Base-by-base conservation (phyloP, 2,888 invertebrate species). In the Ypsolopha sequella region DNA sequence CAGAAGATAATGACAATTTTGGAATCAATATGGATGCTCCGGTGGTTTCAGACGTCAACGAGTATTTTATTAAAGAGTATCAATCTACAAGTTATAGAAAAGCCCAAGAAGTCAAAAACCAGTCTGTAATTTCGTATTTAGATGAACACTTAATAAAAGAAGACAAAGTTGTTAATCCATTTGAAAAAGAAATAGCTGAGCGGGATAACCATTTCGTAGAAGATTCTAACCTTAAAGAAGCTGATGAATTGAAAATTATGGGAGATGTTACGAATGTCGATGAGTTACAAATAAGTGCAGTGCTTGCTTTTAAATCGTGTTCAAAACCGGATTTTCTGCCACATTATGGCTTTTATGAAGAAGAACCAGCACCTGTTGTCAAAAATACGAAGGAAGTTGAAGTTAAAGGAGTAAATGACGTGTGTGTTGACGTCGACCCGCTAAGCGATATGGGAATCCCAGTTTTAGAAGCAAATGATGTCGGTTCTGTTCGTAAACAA, bases 401-500 rank as follows among this genome's bases (percentile, higher is more conserved):
- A 35, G 41, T 66, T 10, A 81, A 80, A 63, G 56, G 57, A 1
- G 86, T 84, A 55, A 54, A 70, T 6, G 88, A 88, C 51, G 88
- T 89, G 57, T 86, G 80, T 58, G 81, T 91, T 2, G 91, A 91
- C 63, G 88, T 91, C 10, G 91, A 91, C 72, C 89, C 90, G 0
- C 87, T 90, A 48, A 82, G 88, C 48, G 91, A 91, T 68, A 66
- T 78, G 24, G 75, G 77, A 11, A 74, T 86, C 58, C 81, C 88
- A 54, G 90, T 91, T 35, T 66, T 92, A 41, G 90, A 91, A 73
- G 92, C 92, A 9, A 89, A 89, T 47, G 92, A 92, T 67, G 72
- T 92, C 8, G 88, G 81, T 57, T 91, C 91, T 54, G 86, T 92
- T 46, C 63, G 92, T 41, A 92, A 92, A 68, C 91, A 93, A 65